Evolutionary conservation across 1,140 invertebrate species (phyloP), one percentile per base, ranked within the genome.

Genomic region (Achatina immaculata): DNA sequence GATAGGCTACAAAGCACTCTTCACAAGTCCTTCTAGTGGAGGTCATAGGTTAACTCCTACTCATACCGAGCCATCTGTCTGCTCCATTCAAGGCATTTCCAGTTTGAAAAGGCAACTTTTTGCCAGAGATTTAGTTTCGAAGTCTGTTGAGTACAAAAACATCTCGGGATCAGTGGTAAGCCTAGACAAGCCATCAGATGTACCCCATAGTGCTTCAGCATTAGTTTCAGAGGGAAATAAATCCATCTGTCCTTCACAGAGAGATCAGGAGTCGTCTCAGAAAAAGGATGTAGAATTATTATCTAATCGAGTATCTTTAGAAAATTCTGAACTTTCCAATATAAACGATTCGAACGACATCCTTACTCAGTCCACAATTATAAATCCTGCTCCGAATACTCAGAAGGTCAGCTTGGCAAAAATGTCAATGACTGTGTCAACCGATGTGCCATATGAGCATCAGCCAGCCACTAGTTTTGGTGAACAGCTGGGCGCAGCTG

Each of bases 21-120:
- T 80, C 34, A 80, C 78, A 31, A 80, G 78, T 28, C 78, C 78
- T 45, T 80, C 78, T 31, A 34, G 78, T 55, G 65, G 40, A 21
- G 78, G 78, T 21, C 78, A 80, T 19, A 45, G 78, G 28, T n/a
- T 80, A 43, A 48, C 36, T 38, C 62, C 76, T 31, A 68, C 28
- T 42, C 48, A 40, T n/a, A 9, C 68, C 24, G 58, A 62, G 58
- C 48, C 48, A 2, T 7, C 21, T 21, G 4, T 11, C n/a, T 62
- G 58, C 16, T 62, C 58, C 11, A 16, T 62, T 16, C 58, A 62
- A 62, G 38, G 28, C 2, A 6, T 71, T 40, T 71, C 68, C 7
- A 45, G n/a, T 71, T 31, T 71, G 11, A 71, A 71, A 21, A 71
- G 38, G 36, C 38, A 40, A 38, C 28, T 45, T 9, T 45, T 71